Conservation (phyloP, 2,797 vertebrate species). For the Pangasius krempfi region DNA sequence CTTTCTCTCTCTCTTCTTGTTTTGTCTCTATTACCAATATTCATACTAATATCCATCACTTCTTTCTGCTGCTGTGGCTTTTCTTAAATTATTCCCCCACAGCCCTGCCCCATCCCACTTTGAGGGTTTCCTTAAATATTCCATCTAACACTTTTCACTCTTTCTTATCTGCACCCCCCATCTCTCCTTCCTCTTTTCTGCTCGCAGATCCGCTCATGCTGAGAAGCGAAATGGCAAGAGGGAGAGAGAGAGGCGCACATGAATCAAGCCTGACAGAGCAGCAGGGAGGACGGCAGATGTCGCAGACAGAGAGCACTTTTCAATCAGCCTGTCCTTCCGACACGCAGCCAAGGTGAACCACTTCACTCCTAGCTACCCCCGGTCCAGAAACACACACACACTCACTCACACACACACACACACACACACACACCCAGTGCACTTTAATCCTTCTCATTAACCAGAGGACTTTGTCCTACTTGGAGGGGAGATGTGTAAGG, state of each 20-base stretch:
- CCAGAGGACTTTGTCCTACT: constrained; percentile 59
- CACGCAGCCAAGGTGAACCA: constrained; percentile 77
- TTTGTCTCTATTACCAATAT: constrained; percentile 26
- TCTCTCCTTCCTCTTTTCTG: constrained; percentile 52
- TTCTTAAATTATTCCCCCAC: not conserved
- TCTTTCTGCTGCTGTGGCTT: constrained; percentile 7
- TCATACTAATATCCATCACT: constrained; percentile 29
- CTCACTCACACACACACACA: constrained; percentile 48
- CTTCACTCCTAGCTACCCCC: constrained; percentile 65
- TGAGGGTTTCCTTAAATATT: constrained; percentile 33
- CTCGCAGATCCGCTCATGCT: constrained; percentile 59
- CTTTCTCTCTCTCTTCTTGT: not conserved
- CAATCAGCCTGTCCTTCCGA: constrained; percentile 84
- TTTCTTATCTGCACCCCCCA: constrained; percentile 46
- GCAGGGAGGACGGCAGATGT: constrained; percentile 80
- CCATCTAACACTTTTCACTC: constrained; percentile 39
- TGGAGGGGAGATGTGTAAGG: constrained; percentile 44
- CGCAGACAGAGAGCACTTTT: constrained; percentile 80
- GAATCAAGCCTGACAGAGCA: constrained; percentile 83
- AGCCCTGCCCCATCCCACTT: constrained; percentile 1
- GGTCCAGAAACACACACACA: constrained; percentile 42
- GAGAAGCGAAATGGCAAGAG: constrained; percentile 65
- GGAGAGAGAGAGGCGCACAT: constrained; percentile 68
- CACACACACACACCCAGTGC: constrained; percentile 46
- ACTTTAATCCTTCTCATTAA: constrained; percentile 71